Conservation (phyloP, 2,888 invertebrate species). For the Geotrupes spiniger region DNA sequence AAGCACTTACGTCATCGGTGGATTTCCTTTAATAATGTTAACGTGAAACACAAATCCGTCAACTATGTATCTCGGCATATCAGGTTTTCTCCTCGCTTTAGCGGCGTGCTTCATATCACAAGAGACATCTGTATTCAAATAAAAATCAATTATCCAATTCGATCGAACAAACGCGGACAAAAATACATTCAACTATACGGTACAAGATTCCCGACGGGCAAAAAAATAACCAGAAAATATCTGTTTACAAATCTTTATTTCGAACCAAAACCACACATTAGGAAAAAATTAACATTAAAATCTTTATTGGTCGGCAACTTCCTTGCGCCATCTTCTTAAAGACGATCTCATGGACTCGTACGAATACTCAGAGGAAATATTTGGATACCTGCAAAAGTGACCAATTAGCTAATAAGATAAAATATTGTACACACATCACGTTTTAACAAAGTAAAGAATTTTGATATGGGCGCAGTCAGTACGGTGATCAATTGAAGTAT, state of each 20-base stretch:
- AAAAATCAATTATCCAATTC: slow-evolving; percentile 2
- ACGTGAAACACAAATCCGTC: slow-evolving; percentile 50
- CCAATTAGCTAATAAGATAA: too few relatives aligned
- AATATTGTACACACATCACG: too few relatives aligned
- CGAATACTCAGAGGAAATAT: slow-evolving; percentile 20
- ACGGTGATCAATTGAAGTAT: too few relatives aligned
- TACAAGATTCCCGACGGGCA: neutral
- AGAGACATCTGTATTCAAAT: slow-evolving; percentile 4
- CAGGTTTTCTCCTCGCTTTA: slow-evolving; percentile 14
- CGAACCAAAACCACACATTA: too few relatives aligned
- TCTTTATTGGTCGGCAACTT: slow-evolving; percentile 13
- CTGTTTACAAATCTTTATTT: too few relatives aligned
- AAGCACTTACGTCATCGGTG: slow-evolving; percentile 45
- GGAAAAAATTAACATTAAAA: neutral
- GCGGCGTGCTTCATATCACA: neutral
- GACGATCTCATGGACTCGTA: slow-evolving; percentile 31
- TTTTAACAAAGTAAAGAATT: too few relatives aligned
- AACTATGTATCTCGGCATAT: slow-evolving; percentile 48
- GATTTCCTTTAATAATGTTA: slow-evolving; percentile 47
- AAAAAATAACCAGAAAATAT: slow-evolving; percentile 1
- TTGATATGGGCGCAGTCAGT: too few relatives aligned
- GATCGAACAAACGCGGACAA: neutral
- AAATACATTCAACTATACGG: too few relatives aligned
- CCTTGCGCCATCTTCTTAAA: slow-evolving; percentile 32
- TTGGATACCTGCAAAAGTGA: slow-evolving; percentile 20